These are phyloP conservation scores for Apostichopus leukothele DNA, from an alignment of 53 echinoderm and acorn worm genomes.

Conservation along the genomic window DNA sequence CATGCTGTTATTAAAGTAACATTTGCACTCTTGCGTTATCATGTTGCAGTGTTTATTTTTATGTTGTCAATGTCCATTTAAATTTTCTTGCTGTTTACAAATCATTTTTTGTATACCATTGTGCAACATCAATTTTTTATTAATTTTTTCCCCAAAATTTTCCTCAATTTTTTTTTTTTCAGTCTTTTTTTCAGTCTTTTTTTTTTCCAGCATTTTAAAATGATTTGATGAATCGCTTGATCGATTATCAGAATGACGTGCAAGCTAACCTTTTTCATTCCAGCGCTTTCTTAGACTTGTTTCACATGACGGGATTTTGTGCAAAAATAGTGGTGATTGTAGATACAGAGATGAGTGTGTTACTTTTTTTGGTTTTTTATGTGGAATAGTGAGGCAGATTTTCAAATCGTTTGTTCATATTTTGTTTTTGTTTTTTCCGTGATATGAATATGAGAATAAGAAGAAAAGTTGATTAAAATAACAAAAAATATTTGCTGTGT, in stretches of 20 bases:
- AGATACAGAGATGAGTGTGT: not conserved
- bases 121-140: not conserved
- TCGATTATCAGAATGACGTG: conserved; percentile 32
- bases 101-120: not conserved
- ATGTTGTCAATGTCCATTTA: not conserved
- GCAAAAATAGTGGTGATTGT: conserved; percentile 14
- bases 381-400: not conserved
- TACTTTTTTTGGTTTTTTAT: not conserved
- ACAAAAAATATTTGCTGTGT: conserved; percentile 20
- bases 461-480: not conserved
- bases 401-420: not conserved
- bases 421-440: not conserved
- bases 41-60: not conserved
- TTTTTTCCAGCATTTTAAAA: not conserved
- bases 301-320: conserved; percentile 43
- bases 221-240: conserved; percentile 13
- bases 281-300: conserved; percentile 44
- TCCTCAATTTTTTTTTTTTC: not conserved
- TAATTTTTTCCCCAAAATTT: not conserved
- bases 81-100: not conserved
- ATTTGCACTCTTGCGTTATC: not conserved
- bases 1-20: no score
- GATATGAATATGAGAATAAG: not conserved
- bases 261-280: conserved; percentile 47
- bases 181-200: not conserved